Evolutionary conservation across 1,140 invertebrate genomes (phyloP), one percentile per base, ranked within the genome.

Genomic region (Trichonephila clavipes): DNA sequence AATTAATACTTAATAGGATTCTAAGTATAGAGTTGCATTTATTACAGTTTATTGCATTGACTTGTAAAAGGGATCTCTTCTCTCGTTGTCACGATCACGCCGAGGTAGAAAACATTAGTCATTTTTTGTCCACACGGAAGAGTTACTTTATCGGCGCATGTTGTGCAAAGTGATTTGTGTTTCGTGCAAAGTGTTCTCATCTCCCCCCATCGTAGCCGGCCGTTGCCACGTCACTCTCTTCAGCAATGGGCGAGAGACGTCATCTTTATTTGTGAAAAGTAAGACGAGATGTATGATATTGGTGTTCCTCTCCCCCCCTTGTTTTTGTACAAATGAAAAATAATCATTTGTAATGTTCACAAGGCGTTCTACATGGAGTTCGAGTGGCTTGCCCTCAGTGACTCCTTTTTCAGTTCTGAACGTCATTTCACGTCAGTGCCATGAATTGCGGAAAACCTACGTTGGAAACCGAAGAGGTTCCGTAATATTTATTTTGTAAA

Each of bases 401-500:
- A 82, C 21, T 21, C 72, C 19, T 12, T 62, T 85, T 62, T 51
- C 12, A 28, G n/a, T 40, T 92, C 34, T 21, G 19, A 8, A 69
- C 21, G 51, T 51, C 10, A 51, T 21, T 40, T 51, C 34, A 51
- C 16, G 14, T 44, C 69, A 81, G 69, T 90, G 66, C 66, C 72
- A 90, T 90, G 72, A 90, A 90, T 34, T 81, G 64, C 21, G 44
- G 21, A 12, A 44, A 21, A 58, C 34, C 21, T 51, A 40, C 8
- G 34, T 21, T 19, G n/a, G 44, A 44, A 34, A 58, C n/a, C 51
- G 14, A 51, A n/a, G 44, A 59, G 24, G 12, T 61, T 58, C 59
- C 59, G 34, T 7, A 59, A 44, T 92, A 92, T 92, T 85, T 85
- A 85, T 85, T 92, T 92, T 92, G 51, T 92, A 40, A 85, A 40